phyloP scores from a whole-genome alignment of 2,888 invertebrate species.

The Pyrrhia umbra region DNA sequence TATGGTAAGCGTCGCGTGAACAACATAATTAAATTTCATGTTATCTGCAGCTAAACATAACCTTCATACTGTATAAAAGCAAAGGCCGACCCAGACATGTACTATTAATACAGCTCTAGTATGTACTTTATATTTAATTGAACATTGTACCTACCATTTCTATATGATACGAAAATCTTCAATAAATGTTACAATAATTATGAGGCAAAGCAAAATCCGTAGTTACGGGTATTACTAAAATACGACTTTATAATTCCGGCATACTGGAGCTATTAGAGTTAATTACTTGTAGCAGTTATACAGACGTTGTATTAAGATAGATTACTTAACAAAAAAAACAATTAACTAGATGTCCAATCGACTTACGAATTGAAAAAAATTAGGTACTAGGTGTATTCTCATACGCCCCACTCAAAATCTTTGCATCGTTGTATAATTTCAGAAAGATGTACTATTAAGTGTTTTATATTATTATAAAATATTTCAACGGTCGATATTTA shows the following conservation, averaged over 20 bases:
- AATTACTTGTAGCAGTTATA: conserved; percentile 43
- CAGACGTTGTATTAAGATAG: conserved; percentile 51
- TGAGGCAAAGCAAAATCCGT: conserved; percentile 8
- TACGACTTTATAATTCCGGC: conserved; percentile 26
- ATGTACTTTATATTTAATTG: conserved; percentile 7
- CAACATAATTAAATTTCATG: conserved; percentile 1
- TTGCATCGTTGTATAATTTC: conserved; percentile 42
- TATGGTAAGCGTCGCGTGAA: conserved; percentile 40
- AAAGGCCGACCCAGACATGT: conserved; percentile 24
- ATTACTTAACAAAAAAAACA: conserved; percentile 42
- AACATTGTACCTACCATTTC: background rate
- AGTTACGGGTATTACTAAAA: background rate
- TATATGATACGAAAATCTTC: background rate
- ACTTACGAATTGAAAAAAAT: conserved; percentile 30
- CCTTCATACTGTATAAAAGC: conserved; percentile 14
- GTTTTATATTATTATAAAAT: conserved; percentile 19
- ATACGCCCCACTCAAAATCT: conserved; percentile 29
- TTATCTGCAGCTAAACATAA: conserved; percentile 37
- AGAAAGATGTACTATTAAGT: conserved; percentile 20
- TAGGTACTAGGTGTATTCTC: conserved; percentile 25
- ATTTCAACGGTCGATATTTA: conserved; percentile 24
- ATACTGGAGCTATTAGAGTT: conserved; percentile 51
- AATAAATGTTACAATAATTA: conserved; percentile 9
- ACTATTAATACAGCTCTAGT: conserved; percentile 42
- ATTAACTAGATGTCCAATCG: conserved; percentile 48